Evolutionary conservation across 2,797 vertebrate species (phyloP).

Genomic region (Balearica regulorum): DNA sequence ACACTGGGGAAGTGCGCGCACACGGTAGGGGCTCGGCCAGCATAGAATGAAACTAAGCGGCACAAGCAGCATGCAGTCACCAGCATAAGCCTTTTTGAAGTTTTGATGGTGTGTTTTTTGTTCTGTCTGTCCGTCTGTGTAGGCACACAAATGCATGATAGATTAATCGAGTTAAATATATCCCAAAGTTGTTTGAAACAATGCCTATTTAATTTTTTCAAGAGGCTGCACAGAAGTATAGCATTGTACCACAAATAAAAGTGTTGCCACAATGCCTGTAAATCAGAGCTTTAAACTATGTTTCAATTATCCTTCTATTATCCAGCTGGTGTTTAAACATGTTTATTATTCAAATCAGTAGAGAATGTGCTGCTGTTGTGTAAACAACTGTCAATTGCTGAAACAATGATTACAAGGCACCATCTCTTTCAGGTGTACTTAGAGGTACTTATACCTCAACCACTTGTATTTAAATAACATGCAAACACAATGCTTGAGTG

Average conservation of each 20-base stretch:
- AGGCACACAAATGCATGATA: constrained; percentile 25
- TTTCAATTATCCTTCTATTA: constrained; percentile 96
- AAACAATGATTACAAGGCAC: constrained; percentile 90
- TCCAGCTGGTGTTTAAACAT: constrained; percentile 88
- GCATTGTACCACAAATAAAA: constrained; percentile 79
- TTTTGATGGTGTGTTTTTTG: neutral
- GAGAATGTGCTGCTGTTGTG: constrained; percentile 84
- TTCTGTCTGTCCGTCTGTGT: constrained; percentile 24
- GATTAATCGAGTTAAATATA: constrained; percentile 76
- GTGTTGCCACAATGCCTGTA: constrained; percentile 76
- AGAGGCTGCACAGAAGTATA: constrained; percentile 70
- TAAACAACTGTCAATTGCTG: constrained; percentile 89
- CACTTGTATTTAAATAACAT: constrained; percentile 93
- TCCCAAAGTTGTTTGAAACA: constrained; percentile 71
- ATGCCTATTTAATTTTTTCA: constrained; percentile 68
- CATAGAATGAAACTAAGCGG: accelerated
- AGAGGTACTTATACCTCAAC: constrained; percentile 86
- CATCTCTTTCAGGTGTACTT: constrained; percentile 85
- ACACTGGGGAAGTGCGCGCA: neutral
- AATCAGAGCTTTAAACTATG: constrained; percentile 91
- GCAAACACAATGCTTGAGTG: constrained; percentile 88
- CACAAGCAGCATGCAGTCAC: accelerated
- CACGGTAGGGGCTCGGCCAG: neutral
- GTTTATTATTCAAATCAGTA: constrained; percentile 91
- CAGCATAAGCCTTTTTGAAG: neutral